Conservation (phyloP, 2,888 invertebrate species). For the Loripinus fragilis region DNA sequence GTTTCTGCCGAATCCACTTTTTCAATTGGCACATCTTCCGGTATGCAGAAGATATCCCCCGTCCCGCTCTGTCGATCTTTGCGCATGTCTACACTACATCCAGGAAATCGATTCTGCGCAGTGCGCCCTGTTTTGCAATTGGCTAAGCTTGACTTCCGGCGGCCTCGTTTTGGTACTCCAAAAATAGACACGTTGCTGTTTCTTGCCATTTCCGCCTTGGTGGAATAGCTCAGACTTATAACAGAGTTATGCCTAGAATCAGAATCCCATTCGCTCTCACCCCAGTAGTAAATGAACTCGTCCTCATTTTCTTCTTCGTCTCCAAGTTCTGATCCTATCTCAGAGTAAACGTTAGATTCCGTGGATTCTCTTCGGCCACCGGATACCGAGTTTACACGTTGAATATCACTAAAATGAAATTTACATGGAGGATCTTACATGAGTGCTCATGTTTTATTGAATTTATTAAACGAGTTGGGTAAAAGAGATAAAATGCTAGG, state of each 20-base stretch:
- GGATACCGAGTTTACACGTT: too few relatives aligned
- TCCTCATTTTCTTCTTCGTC: background rate
- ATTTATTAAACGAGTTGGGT: too few relatives aligned
- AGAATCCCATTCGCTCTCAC: constrained; percentile 11
- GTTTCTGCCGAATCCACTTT: background rate
- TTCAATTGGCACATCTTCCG: background rate
- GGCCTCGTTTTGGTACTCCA: constrained; percentile 12
- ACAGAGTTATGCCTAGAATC: constrained; percentile 1
- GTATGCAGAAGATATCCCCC: background rate
- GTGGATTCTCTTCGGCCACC: background rate
- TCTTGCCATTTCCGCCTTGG: background rate
- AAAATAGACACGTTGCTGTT: background rate
- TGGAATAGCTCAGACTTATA: background rate
- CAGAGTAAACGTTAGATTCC: constrained; percentile 6
- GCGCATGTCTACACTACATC: background rate
- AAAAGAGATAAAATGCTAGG: too few relatives aligned
- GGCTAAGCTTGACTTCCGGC: constrained; percentile 7
- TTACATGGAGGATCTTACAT: too few relatives aligned
- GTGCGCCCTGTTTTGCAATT: background rate
- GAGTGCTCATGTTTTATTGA: too few relatives aligned
- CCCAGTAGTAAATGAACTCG: constrained; percentile 12
- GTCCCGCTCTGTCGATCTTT: background rate
- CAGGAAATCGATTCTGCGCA: background rate
- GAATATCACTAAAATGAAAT: too few relatives aligned
- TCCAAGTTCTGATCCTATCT: background rate